Evolutionary conservation across 2,888 invertebrate species (phyloP), one percentile per base, ranked within the genome.

Genomic region (Drosophila planitibia): DNA sequence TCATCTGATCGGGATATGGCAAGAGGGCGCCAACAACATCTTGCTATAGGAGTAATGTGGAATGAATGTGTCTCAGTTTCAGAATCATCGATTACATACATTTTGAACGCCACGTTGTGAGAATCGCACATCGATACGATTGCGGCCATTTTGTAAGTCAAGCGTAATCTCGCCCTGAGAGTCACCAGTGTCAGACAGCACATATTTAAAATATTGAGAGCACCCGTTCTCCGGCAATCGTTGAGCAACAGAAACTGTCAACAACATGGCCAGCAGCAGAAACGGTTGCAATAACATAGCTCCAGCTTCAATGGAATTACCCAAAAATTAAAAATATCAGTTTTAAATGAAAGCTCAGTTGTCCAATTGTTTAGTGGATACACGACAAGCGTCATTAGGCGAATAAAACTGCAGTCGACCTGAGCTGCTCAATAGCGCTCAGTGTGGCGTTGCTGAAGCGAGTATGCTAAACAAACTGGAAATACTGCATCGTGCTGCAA

Each of bases 71-170:
- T 1, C 35, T 39, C 30, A 54, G 22, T 25, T 37, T 41, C 14
- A 14, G 25, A 68, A 70, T 12, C 12, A 53, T 39, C 19, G 35
- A 57, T 32, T 53, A 69, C 89, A 52, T 77, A 87, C 86, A 59
- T 55, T 49, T 55, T 71, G 70, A 0, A 4, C 4, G 14, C 74
- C 82, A 35, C 58, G 70, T 57, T 83, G 82, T 19, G 80, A 73
- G 68, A 88, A 81, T 25, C 84, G 58, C 33, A 89, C 53, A 28
- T 90, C 82, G n/a, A 88, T 70, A 32, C 73, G 82, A 67, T 83
- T 90, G 30, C 47, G 67, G 33, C 91, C 89, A 51, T 39, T 55
- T 28, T 28, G 44, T 37, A 90, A 22, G n/a, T 25, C 32, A 6
- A 90, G 49, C 16, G 84, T 89, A 35, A 89, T 53, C 51, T 89